These are phyloP conservation scores for Campopleginae sp. DNA, from an alignment of 2,888 invertebrate genomes.

Conservation along the genomic window DNA sequence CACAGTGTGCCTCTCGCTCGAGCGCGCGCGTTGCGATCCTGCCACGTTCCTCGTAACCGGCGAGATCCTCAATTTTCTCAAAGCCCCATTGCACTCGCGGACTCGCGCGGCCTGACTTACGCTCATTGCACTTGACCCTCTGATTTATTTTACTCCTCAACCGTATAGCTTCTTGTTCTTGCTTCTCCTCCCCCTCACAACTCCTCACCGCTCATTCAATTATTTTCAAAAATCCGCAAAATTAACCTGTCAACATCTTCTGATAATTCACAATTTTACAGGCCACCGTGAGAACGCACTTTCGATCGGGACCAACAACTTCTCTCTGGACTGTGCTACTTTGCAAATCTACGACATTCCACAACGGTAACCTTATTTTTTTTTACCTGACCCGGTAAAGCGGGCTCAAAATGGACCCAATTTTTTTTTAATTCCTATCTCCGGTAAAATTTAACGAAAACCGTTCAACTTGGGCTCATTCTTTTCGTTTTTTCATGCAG, in stretches of 20 bases:
- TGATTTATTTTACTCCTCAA: slow-evolving; percentile 59
- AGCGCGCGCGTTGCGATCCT: slow-evolving; percentile 34
- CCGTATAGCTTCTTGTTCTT: slow-evolving; percentile 23
- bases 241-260: background rate
- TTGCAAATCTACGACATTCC: background rate
- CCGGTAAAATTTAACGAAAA: too few species aligned
- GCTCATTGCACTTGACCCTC: slow-evolving; percentile 68
- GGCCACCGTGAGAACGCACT: slow-evolving; percentile 21
- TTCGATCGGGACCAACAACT: background rate
- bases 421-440: too few species aligned
- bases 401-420: too few species aligned
- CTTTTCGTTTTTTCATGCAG: too few species aligned
- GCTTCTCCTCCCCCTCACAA: background rate
- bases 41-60: slow-evolving; percentile 34
- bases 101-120: slow-evolving; percentile 66
- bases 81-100: slow-evolving; percentile 58
- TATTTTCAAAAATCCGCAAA: background rate
- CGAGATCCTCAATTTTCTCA: slow-evolving; percentile 65
- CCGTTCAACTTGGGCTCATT: too few species aligned
- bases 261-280: background rate
- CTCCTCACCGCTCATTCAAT: background rate
- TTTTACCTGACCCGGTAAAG: too few species aligned
- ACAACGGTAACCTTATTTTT: too few species aligned
- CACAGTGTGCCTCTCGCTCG: background rate
- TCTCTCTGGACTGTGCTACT: background rate